phyloP scores from a whole-genome alignment of 1,140 invertebrate species.

The Camponotus vicinus region DNA sequence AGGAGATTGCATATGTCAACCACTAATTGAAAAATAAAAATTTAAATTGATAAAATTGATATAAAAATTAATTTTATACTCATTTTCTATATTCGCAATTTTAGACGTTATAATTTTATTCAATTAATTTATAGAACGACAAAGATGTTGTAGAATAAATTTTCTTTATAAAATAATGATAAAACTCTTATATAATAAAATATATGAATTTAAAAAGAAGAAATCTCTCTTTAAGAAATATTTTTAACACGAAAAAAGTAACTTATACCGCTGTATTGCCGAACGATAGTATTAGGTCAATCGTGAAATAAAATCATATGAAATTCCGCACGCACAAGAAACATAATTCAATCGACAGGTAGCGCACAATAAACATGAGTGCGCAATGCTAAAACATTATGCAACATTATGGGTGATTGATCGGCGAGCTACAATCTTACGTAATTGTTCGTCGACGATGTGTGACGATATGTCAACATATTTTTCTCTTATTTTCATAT shows the following conservation, averaged over 20 bases:
- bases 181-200: not conserved
- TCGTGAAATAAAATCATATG: slow-evolving; percentile 62
- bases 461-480: not conserved
- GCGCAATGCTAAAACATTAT: slow-evolving; percentile 60
- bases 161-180: not conserved
- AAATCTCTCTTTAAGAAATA: not conserved
- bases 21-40: not conserved
- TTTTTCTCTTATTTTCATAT: slow-evolving; percentile 4
- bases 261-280: not conserved
- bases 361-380: slow-evolving; percentile 58
- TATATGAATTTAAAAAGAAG: not conserved
- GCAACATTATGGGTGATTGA: slow-evolving; percentile 62
- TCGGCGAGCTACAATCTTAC: slow-evolving; percentile 44
- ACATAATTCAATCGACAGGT: slow-evolving; percentile 69
- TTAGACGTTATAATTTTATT: slow-evolving; percentile 1
- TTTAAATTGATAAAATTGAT: not conserved
- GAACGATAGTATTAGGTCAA: slow-evolving; percentile 53
- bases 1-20: not conserved
- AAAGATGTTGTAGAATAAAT: slow-evolving; percentile 6
- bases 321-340: slow-evolving; percentile 65
- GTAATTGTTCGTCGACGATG: slow-evolving; percentile 40
- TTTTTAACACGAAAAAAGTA: not conserved
- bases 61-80: not conserved
- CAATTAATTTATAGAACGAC: not conserved
- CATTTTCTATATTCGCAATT: not conserved